Conservation (phyloP, 2,888 invertebrate species). For the Phasia obesa region DNA sequence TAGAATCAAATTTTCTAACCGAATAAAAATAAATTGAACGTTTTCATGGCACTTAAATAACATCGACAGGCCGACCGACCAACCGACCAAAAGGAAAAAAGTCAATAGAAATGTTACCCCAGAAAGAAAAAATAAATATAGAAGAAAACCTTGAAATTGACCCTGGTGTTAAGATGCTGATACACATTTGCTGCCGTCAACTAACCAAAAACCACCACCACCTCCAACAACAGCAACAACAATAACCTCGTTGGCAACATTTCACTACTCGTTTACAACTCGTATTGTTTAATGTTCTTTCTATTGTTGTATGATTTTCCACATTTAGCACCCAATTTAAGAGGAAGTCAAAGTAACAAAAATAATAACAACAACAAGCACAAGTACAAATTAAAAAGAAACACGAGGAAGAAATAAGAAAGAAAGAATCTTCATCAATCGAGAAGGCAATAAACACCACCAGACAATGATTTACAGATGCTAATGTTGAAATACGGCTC, state of each 20-base stretch:
- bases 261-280: constrained; percentile 32
- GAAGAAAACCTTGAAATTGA: constrained; percentile 51
- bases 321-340: constrained; percentile 70
- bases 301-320: constrained; percentile 65
- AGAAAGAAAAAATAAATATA: constrained; percentile 3
- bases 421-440: constrained; percentile 27
- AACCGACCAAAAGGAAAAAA: constrained; percentile 7
- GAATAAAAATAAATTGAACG: constrained; percentile 60
- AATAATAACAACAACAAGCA: constrained; percentile 39
- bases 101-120: constrained; percentile 37
- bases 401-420: neutral
- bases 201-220: constrained; percentile 34
- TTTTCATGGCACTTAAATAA: constrained; percentile 66
- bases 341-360: constrained; percentile 49
- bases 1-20: constrained; percentile 39
- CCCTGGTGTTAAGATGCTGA: constrained; percentile 43
- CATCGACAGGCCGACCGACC: neutral
- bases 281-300: constrained; percentile 25
- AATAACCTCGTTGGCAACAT: constrained; percentile 19
- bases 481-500: constrained; percentile 68
- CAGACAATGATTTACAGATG: constrained; percentile 64
- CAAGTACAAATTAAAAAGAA: constrained; percentile 16
- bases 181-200: constrained; percentile 26
- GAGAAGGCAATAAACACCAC: constrained; percentile 63
- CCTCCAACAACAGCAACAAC: neutral